Base-by-base conservation (phyloP, 2,797 vertebrate species). In the Rhinella marina region DNA sequence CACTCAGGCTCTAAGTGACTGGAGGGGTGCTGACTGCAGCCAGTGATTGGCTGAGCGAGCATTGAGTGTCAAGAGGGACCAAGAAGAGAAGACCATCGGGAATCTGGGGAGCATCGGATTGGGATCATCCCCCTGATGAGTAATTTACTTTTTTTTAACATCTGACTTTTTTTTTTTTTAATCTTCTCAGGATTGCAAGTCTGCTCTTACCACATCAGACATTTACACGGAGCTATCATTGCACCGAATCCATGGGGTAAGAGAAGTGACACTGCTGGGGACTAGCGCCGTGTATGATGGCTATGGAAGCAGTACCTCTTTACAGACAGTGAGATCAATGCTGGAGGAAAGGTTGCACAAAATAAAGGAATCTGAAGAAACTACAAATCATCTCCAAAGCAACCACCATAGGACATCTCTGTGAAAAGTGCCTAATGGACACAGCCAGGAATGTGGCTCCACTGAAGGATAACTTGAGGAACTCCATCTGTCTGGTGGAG, bases 171-270 rank as follows among this genome's bases (percentile, higher is more conserved):
- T 2, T 41, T 41, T 41, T 41, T 41, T 41, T 23, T 23, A 8
- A 23, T 7, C 59, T 29, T 13, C 52, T 80, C 92, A 98, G 97
- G 97, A 98, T 90, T 96, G 96, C 89, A 92, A 92, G 0, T 81
- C 92, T 0, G 97, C 97, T 0, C 90, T 96, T 89, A 95, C 93
- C 0, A 6, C 94, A 19, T 90, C 93, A 0, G 96, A 98, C 92
- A 94, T 98, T 77, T 93, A 88, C 7, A 92, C 93, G 0, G 96
- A 95, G 68, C 93, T 98, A 92, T 96, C 94, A n/a, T 92, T 98
- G 90, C 93, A 93, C 84, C 90, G 90, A 0, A 3, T 96, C 68
- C 70, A 88, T 0, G 88, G 90, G 59, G 93, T 96, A 62, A 94
- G 96, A 86, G 94, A 96, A 88, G 88, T 97, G 86, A 96, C 96